Evolutionary conservation across 2,797 vertebrate genomes (phyloP).

Genomic region (Ciconia nigra): DNA sequence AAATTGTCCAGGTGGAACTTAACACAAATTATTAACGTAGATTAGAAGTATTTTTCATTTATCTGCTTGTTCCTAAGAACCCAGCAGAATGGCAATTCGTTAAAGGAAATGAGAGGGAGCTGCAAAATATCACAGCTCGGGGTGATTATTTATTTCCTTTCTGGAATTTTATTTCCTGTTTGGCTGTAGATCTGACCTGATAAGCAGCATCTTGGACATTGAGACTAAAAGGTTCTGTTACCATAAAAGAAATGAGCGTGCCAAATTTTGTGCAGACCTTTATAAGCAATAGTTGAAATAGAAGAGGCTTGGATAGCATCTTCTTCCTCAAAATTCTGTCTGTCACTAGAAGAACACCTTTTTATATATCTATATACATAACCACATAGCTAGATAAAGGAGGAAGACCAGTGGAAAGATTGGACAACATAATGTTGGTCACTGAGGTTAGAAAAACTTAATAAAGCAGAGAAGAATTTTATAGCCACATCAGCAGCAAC

Average conservation of each 20-base stretch:
- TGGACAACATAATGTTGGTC: not conserved
- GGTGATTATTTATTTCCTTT: not conserved
- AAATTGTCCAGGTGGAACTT: constrained; percentile 36
- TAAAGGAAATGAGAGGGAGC: not conserved
- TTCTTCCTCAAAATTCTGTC: not conserved
- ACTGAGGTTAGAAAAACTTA: not conserved
- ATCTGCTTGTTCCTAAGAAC: not conserved
- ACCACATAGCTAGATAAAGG: not conserved
- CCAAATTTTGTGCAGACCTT: not conserved
- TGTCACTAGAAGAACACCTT: not conserved
- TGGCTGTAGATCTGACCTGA: not conserved
- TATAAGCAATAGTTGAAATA: not conserved
- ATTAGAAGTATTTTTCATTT: constrained; percentile 25
- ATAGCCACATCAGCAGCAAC: not conserved
- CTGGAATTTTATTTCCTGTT: not conserved
- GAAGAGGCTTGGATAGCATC: not conserved
- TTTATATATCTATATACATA: not conserved
- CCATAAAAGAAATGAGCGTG: not conserved
- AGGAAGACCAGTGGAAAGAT: not conserved
- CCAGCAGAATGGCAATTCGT: not conserved
- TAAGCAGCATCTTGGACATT: not conserved
- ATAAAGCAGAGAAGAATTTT: not conserved
- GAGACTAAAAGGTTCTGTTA: not conserved
- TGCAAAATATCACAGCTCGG: not conserved
- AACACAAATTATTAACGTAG: constrained; percentile 23